A percentile compares a stretch with the other conserved stretches of the same genome.
These are phyloP conservation scores for Yponomeuta evonymella DNA, from an alignment of 2,888 invertebrate genomes.

Conservation along the genomic window DNA sequence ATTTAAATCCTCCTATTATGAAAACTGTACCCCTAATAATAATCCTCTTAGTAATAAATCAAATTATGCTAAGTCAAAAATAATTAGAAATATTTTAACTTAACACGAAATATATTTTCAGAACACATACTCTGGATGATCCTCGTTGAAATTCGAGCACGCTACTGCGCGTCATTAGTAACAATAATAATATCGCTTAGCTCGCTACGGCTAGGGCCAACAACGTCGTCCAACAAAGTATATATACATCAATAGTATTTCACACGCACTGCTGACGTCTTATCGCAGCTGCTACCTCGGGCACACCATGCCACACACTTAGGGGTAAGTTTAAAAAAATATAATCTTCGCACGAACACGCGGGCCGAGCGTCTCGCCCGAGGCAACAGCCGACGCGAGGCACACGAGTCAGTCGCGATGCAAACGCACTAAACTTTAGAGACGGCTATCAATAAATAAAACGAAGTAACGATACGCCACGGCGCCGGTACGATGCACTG, in stretches of 20 bases:
- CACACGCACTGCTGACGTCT: slow-evolving; percentile 9
- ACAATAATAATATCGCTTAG: slow-evolving; percentile 15
- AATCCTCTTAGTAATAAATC: slow-evolving; percentile 29
- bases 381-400: neutral
- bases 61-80: slow-evolving; percentile 33
- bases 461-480: slow-evolving; percentile 13
- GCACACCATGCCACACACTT: neutral
- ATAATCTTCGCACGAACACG: neutral
- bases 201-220: slow-evolving; percentile 10
- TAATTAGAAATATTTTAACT: slow-evolving; percentile 18
- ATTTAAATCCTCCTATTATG: neutral
- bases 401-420: slow-evolving; percentile 22
- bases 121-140: slow-evolving; percentile 17
- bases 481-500: slow-evolving; percentile 44
- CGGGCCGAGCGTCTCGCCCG: neutral
- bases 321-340: neutral
- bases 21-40: slow-evolving; percentile 19
- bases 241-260: slow-evolving; percentile 13
- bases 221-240: slow-evolving; percentile 15
- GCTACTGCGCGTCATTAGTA: neutral
- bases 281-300: neutral
- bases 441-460: slow-evolving; percentile 16
- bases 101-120: slow-evolving; percentile 10
- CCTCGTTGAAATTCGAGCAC: slow-evolving; percentile 11
- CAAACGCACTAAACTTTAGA: slow-evolving; percentile 22